phyloP scores from a whole-genome alignment of 2,797 vertebrate species.

The Hippoglossus hippoglossus region DNA sequence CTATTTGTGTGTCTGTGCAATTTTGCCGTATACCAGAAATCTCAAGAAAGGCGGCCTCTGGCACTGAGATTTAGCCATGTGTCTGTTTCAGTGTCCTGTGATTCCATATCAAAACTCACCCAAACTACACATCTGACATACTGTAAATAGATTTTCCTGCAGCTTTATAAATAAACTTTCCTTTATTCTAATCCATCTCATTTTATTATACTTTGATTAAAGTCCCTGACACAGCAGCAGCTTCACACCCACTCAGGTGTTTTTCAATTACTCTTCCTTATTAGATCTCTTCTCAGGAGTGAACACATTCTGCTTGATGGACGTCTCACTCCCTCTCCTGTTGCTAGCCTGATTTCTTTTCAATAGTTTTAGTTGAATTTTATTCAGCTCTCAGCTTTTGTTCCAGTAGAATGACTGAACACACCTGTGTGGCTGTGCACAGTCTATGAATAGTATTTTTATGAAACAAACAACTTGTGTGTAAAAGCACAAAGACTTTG shows the following conservation, averaged over 20 bases:
- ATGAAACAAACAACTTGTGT: background rate
- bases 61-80: too few species aligned
- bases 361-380: background rate
- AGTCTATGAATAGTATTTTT: too few species aligned
- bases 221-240: background rate
- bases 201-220: background rate
- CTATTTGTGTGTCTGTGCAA: background rate
- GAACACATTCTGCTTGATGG: conserved; percentile 5
- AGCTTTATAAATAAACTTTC: background rate
- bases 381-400: background rate
- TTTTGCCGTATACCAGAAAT: too few species aligned
- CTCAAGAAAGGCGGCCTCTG: too few species aligned
- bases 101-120: background rate
- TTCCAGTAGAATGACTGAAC: background rate
- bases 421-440: background rate
- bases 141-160: background rate
- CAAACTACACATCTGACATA: background rate
- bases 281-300: conserved; percentile 14
- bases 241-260: conserved; percentile 11
- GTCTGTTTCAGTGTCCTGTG: background rate
- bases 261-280: conserved; percentile 13
- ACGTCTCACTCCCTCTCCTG: conserved; percentile 10
- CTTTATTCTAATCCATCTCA: background rate
- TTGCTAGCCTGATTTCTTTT: conserved; percentile 1
- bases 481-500: background rate